Conservation (phyloP, 1,140 invertebrate species). For the Latrodectus geometricus region DNA sequence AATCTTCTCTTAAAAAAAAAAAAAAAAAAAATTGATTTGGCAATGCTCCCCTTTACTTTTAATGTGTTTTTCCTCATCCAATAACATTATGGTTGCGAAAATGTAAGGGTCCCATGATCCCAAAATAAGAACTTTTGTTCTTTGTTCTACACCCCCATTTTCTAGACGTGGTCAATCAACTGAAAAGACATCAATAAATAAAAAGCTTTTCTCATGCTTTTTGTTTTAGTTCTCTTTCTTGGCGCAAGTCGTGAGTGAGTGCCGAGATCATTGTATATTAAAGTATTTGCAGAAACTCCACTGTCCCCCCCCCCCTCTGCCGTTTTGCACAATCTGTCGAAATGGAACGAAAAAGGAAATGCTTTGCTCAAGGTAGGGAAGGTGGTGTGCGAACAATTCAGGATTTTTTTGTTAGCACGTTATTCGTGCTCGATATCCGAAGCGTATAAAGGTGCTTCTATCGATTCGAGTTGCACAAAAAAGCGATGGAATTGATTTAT, state of each 20-base stretch:
- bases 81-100: too few relatives aligned
- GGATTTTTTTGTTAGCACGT: background rate
- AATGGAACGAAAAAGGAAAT: background rate
- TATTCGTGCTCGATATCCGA: background rate
- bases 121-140: background rate
- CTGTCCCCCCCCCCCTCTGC: background rate
- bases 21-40: too few relatives aligned
- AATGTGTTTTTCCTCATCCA: too few relatives aligned
- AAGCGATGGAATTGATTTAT: background rate
- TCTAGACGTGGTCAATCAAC: background rate
- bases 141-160: background rate
- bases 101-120: too few relatives aligned
- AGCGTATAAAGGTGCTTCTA: background rate
- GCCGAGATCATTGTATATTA: too few relatives aligned
- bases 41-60: too few relatives aligned
- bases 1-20: too few relatives aligned
- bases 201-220: background rate
- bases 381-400: background rate
- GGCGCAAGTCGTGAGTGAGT: background rate
- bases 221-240: background rate
- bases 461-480: background rate
- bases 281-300: background rate
- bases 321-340: background rate
- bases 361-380: background rate
- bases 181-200: background rate